Evolutionary conservation across 2,888 invertebrate species (phyloP).

Genomic region (Mimumesa dahlbomi): DNA sequence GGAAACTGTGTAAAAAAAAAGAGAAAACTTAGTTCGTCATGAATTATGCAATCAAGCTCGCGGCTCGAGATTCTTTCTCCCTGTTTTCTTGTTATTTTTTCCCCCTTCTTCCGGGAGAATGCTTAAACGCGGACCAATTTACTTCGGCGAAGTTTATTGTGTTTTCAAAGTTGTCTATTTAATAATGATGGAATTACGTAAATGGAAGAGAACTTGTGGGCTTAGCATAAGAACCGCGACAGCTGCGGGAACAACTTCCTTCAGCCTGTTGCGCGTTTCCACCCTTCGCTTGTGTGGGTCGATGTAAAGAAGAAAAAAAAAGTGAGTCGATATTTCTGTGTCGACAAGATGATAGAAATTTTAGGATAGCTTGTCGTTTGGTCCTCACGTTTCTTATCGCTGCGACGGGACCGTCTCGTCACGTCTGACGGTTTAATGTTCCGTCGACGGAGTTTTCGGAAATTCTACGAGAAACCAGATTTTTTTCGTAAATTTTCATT

Average conservation of each 20-base stretch:
- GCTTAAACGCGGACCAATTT: background rate
- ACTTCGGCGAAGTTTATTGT: conserved; percentile 24
- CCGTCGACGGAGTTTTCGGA: too few species aligned
- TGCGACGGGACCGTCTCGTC: too few species aligned
- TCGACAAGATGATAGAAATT: conserved; percentile 46
- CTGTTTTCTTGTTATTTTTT: background rate
- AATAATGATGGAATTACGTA: conserved; percentile 41
- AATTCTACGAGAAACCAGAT: too few species aligned
- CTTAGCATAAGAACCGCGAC: conserved; percentile 38
- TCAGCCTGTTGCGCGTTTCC: conserved; percentile 46
- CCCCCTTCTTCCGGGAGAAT: too few species aligned
- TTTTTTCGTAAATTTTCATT: too few species aligned
- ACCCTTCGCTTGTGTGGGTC: conserved; percentile 9
- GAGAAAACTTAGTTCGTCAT: background rate
- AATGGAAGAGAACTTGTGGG: conserved; percentile 28
- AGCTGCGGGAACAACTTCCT: conserved; percentile 35
- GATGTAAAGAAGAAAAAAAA: conserved; percentile 35
- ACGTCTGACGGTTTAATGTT: too few species aligned
- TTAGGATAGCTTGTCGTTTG: conserved; percentile 22
- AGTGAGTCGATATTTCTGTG: conserved; percentile 37
- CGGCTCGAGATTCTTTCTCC: conserved; percentile 1
- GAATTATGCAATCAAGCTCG: conserved; percentile 2
- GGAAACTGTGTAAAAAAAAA: too few species aligned
- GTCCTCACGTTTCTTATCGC: background rate
- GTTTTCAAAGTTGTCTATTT: conserved; percentile 26